These are phyloP conservation scores for Plusia festucae DNA, from an alignment of 2,888 invertebrate species.

Conservation along the genomic window DNA sequence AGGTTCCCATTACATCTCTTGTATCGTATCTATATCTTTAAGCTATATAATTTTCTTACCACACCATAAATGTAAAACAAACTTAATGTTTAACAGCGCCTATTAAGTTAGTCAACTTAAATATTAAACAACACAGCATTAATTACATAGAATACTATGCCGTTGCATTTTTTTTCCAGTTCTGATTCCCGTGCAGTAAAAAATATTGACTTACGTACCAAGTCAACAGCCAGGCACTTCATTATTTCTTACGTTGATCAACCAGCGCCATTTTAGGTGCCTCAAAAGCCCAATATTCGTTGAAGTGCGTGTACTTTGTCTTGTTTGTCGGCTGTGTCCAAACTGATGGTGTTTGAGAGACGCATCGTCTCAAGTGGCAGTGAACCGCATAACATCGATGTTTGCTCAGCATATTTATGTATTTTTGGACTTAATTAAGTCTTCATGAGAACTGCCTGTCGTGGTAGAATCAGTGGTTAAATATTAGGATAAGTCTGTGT, in stretches of 20 bases:
- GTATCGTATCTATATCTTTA: no score
- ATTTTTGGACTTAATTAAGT: slow-evolving; percentile 33
- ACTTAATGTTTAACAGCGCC: background rate
- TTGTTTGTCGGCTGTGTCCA: slow-evolving; percentile 73
- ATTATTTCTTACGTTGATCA: background rate
- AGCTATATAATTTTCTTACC: no score
- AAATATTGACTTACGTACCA: no score
- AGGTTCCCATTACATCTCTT: no score
- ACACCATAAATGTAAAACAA: background rate
- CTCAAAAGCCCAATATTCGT: slow-evolving; percentile 60
- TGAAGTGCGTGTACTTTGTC: slow-evolving; percentile 74
- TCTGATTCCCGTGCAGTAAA: no score
- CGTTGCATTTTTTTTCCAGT: no score
- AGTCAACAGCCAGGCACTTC: no score
- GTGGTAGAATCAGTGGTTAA: background rate
- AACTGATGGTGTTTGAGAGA: slow-evolving; percentile 72
- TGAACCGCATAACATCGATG: slow-evolving; percentile 58
- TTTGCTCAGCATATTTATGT: slow-evolving; percentile 39
- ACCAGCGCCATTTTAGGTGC: slow-evolving; percentile 62
- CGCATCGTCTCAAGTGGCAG: slow-evolving; percentile 57
- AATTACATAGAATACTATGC: no score
- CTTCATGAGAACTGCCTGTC: slow-evolving; percentile 29
- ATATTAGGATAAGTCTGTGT: background rate
- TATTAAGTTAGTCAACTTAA: background rate
- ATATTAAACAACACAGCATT: no score